Evolutionary conservation across 2,113 vertebrate species (phyloP).

Genomic region (Percina caprodes): DNA sequence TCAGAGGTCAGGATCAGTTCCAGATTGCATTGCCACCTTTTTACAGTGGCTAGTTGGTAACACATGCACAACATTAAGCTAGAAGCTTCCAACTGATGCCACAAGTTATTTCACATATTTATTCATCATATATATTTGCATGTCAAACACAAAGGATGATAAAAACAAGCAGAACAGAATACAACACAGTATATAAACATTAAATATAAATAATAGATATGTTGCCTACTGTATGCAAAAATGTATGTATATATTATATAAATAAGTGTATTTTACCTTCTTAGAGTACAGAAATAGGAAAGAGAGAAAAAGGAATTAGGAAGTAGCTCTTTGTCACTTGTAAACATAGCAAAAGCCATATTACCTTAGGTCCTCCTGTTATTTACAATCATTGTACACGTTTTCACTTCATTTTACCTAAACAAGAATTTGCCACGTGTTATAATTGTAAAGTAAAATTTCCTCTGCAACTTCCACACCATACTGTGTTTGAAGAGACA

Average conservation of each 20-base stretch:
- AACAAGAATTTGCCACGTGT: background rate
- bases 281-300: background rate
- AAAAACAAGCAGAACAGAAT: background rate
- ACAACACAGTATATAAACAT: background rate
- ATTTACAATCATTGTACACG: background rate
- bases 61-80: background rate
- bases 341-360: background rate
- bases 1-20: conserved; percentile 10
- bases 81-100: background rate
- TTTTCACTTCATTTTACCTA: background rate
- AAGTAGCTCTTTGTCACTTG: background rate
- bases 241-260: background rate
- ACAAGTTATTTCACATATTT: background rate
- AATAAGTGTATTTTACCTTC: background rate
- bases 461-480: background rate
- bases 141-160: background rate
- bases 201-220: background rate
- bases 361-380: background rate
- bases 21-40: background rate
- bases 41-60: background rate
- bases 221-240: background rate
- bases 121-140: background rate
- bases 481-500: background rate
- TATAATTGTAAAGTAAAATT: background rate
- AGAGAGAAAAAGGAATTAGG: background rate